Percentiles rank a stretch among this genome's conserved stretches.
Evolutionary conservation across 2,113 vertebrate species (phyloP).

Genomic region (Chaetorhynchus papuensis): DNA sequence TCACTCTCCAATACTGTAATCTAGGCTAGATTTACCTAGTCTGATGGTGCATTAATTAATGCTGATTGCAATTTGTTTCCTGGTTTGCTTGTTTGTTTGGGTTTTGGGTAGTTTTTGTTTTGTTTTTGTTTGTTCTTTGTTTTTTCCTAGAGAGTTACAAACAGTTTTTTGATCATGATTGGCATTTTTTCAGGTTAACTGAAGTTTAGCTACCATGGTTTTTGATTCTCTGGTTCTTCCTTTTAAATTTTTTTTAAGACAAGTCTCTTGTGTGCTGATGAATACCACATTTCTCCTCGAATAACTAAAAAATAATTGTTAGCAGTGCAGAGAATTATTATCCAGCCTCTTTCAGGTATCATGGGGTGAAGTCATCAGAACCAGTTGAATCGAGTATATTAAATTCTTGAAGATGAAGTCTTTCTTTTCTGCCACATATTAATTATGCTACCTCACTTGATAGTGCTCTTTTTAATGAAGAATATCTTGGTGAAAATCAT

Average conservation of each 20-base stretch:
- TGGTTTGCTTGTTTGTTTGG: not conserved
- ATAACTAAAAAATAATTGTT: not conserved
- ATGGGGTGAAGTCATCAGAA: not conserved
- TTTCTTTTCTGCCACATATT: not conserved
- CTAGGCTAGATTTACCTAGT: not conserved
- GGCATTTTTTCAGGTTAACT: not conserved
- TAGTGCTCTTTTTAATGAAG: not conserved
- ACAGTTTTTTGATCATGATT: not conserved
- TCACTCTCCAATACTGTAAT: not conserved
- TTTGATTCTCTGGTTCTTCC: not conserved
- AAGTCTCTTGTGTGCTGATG: not conserved
- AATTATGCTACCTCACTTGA: not conserved
- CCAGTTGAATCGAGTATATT: not conserved
- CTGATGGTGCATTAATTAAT: not conserved
- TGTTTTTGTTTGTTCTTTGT: no score
- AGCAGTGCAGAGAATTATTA: not conserved
- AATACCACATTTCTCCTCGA: not conserved
- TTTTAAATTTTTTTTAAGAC: not conserved
- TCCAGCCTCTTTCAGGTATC: not conserved
- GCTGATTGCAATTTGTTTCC: not conserved
- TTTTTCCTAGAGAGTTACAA: not conserved
- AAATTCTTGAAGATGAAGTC: not conserved
- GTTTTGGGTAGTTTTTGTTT: fast-evolving
- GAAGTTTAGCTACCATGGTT: not conserved
- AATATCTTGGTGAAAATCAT: not conserved